Percentiles rank a stretch among this genome's conserved stretches.
These are phyloP conservation scores for Bombyx mori DNA, from an alignment of 1,140 invertebrate species.

Conservation along the genomic window ASM3026992v2 NC_085108.1:3758001-3758500, in stretches of 20 bases:
- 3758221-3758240: conserved; percentile 48
- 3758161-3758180: conserved; percentile 53
- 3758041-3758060: conserved; percentile 65
- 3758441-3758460: conserved; percentile 66
- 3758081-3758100: conserved; percentile 9
- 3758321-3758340: conserved; percentile 49
- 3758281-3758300: conserved; percentile 34
- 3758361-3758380: conserved; percentile 29
- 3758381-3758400: conserved; percentile 62
- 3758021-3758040: conserved; percentile 68
- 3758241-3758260: conserved; percentile 53
- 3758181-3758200: conserved; percentile 17
- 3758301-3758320: conserved; percentile 46
- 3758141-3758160: conserved; percentile 53
- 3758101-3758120: conserved; percentile 18
- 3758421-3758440: conserved; percentile 65
- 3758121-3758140: conserved; percentile 39
- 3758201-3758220: conserved; percentile 18
- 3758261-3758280: conserved; percentile 12
- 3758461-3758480: conserved; percentile 64
- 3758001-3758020: conserved; percentile 65
- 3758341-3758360: conserved; percentile 52
- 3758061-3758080: conserved; percentile 43
- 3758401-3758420: conserved; percentile 56
- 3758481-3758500: conserved; percentile 67